phyloP scores from a whole-genome alignment of 2,888 invertebrate species.

The Calliopum simillimum region DNA sequence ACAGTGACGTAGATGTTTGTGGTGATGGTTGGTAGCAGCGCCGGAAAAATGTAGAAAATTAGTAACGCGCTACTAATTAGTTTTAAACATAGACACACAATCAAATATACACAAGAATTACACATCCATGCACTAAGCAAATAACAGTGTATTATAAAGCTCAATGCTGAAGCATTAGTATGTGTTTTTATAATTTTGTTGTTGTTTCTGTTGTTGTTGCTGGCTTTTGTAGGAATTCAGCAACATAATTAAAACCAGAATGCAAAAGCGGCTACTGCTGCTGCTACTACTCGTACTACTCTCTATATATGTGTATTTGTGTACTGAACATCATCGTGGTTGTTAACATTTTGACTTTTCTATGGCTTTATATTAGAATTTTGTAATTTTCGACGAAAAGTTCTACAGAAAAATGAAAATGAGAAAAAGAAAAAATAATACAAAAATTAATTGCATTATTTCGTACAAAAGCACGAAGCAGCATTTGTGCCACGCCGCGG shows the following conservation, averaged over 20 bases:
- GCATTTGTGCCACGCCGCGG: not conserved
- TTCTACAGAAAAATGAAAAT: not conserved
- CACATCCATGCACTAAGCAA: not conserved
- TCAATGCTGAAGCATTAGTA: not conserved
- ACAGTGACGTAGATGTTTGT: no score
- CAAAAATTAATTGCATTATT: constrained; percentile 5
- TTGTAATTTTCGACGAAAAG: not conserved
- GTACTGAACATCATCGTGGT: not conserved
- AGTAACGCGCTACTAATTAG: constrained; percentile 26
- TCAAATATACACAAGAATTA: not conserved
- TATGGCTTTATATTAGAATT: constrained; percentile 16
- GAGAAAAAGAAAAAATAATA: no score
- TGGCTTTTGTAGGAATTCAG: constrained; percentile 11
- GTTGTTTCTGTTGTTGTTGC: no score
- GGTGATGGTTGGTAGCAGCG: not conserved
- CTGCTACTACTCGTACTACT: not conserved
- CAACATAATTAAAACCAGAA: constrained; percentile 4
- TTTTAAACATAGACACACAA: not conserved
- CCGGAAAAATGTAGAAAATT: constrained; percentile 18
- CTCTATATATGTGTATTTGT: not conserved
- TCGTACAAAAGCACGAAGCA: not conserved
- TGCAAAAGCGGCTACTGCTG: not conserved
- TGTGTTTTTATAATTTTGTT: no score
- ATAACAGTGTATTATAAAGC: constrained; percentile 4
- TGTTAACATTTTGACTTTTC: not conserved